A percentile compares a stretch with the other conserved stretches of the same genome.
Conservation (phyloP, 2,888 invertebrate genomes). For the Ectropis crepuscularia region DNA sequence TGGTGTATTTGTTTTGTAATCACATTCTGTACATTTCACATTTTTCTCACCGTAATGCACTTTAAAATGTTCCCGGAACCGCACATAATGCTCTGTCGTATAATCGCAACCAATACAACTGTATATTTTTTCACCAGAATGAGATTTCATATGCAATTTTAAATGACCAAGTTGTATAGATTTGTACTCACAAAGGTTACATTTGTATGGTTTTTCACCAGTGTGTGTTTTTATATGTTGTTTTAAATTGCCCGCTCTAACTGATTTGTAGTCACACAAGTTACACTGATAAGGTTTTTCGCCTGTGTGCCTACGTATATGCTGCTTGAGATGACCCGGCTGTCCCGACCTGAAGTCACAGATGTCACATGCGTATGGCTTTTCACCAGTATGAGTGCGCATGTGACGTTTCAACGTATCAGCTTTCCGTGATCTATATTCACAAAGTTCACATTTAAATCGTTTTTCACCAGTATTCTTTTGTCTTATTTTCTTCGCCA, state of each 20-base stretch:
- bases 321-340: slow-evolving; percentile 24
- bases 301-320: slow-evolving; percentile 21
- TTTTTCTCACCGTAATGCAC: slow-evolving; percentile 20
- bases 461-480: slow-evolving; percentile 1
- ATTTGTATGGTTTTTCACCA: slow-evolving; percentile 22
- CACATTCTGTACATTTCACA: slow-evolving; percentile 9
- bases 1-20: slow-evolving; percentile 7
- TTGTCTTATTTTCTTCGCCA: slow-evolving; percentile 1
- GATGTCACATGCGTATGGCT: slow-evolving; percentile 20
- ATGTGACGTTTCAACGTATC: slow-evolving; percentile 22
- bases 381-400: slow-evolving; percentile 24
- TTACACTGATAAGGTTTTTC: slow-evolving; percentile 23
- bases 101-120: slow-evolving; percentile 19
- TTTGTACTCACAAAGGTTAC: slow-evolving; percentile 24
- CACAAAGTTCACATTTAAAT: slow-evolving; percentile 20
- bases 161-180: slow-evolving; percentile 25
- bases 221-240: slow-evolving; percentile 26
- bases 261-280: slow-evolving; percentile 23
- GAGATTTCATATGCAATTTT: slow-evolving; percentile 25
- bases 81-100: slow-evolving; percentile 11
- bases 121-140: slow-evolving; percentile 22
- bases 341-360: slow-evolving; percentile 22
- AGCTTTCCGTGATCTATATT: slow-evolving; percentile 17
- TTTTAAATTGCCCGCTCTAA: slow-evolving; percentile 20
- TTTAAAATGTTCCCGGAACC: slow-evolving; percentile 21